These are phyloP conservation scores for Myzus persicae DNA, from an alignment of 1,140 invertebrate genomes.

Conservation along the genomic window DNA sequence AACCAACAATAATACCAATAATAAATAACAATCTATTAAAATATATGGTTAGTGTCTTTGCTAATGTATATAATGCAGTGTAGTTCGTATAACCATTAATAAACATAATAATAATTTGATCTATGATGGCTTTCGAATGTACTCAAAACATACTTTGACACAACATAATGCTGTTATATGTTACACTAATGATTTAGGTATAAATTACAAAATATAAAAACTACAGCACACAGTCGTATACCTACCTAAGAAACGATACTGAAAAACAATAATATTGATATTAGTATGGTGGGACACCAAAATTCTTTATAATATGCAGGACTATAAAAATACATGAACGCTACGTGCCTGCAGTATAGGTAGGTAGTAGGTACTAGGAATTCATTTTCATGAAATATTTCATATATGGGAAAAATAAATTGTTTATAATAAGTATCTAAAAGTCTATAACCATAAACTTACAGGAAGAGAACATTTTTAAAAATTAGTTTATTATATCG, in stretches of 20 bases:
- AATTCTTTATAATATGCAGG: no score
- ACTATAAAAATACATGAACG: no score
- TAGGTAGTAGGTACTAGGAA: no score
- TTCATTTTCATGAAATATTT: no score
- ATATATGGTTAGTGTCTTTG: not conserved
- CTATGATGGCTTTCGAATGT: not conserved
- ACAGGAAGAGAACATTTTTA: no score
- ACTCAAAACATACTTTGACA: not conserved
- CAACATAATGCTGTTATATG: not conserved
- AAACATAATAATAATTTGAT: not conserved
- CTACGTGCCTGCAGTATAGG: no score
- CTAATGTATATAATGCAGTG: not conserved
- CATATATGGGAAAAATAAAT: no score
- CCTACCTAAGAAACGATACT: not conserved
- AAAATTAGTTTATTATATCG: no score
- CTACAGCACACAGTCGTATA: not conserved
- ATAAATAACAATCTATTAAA: slow-evolving; percentile 20
- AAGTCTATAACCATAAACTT: no score
- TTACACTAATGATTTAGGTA: not conserved
- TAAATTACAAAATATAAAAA: not conserved
- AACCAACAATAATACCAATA: not conserved
- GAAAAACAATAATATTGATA: not conserved
- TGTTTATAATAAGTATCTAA: no score
- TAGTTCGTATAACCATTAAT: not conserved
- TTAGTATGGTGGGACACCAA: no score